Base-by-base conservation (phyloP, 1,140 invertebrate species). In the Melipona quadrifasciata region DNA sequence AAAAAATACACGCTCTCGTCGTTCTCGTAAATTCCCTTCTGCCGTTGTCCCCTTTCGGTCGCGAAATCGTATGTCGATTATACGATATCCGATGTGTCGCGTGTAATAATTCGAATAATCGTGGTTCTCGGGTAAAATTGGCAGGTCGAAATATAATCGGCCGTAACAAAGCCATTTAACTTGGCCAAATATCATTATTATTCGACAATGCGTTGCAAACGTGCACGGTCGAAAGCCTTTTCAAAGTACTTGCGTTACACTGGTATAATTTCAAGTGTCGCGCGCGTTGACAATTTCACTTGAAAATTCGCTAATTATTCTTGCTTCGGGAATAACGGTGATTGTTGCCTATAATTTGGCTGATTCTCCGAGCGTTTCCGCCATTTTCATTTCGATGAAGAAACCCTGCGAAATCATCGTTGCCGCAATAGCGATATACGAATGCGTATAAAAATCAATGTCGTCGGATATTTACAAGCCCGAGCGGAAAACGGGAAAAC, bases 261-360 rank as follows among this genome's bases (percentile, higher is more conserved):
- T 76, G 31, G 34, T 47, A 31, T 77, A 68, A 82, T 68, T 75
- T 67, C 71, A 27, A 65, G 70, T 39, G 19, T 68, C 61, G 53
- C 6, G 17, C 55, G 21, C 47, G 24, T 53, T 53, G n/a, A 55
- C 19, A 61, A 84, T 84, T 79, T 78, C 74, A 64, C 34, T 82
- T 53, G 79, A 39, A 82, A 76, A 75, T 67, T 65, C 61, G n/a
- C 6, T 24, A 70, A n/a, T 81, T 64, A 81, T 73, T 55, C 72
- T 55, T 61, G 47, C 11, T 17, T 19, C 14, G 12, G 19, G 24
- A 19, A 67, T 17, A 55, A 16, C 27, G 55, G 14, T 51, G 27
- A 21, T 11, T 27, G 39, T 34, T 53, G 19, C 24, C 6, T 16
- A 21, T 3, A 27, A 65, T 64, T 65, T 21, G 8, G 24, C 31